Conservation (phyloP, 2,797 vertebrate genomes). For the Onychomys torridus region DNA sequence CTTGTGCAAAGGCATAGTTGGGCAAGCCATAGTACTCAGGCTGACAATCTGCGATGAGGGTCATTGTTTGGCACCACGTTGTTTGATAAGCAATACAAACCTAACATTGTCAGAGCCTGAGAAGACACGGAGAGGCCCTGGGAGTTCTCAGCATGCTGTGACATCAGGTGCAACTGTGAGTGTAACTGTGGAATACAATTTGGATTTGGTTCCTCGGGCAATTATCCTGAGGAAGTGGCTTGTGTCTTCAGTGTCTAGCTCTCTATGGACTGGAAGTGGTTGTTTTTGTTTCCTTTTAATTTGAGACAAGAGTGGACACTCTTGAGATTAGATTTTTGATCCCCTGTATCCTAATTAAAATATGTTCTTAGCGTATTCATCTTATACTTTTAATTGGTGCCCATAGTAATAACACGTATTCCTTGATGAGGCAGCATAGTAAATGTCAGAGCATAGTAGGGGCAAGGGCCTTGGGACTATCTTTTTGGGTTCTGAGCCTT, state of each 20-base stretch:
- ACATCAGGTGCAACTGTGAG: conserved; percentile 61
- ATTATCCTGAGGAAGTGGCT: background rate
- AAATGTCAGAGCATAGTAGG: background rate
- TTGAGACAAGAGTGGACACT: background rate
- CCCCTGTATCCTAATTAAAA: background rate
- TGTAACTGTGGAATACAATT: conserved; percentile 58
- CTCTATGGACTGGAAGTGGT: conserved; percentile 31
- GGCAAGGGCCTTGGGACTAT: background rate
- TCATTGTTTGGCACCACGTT: conserved; percentile 76
- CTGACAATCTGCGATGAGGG: conserved; percentile 76
- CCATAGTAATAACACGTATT: background rate
- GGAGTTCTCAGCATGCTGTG: conserved; percentile 71
- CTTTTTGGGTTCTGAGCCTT: conserved; percentile 5
- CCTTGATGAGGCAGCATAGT: background rate
- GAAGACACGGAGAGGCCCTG: conserved; percentile 71
- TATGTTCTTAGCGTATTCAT: background rate
- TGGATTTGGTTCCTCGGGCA: conserved; percentile 11
- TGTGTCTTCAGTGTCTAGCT: background rate
- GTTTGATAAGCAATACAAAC: conserved; percentile 66
- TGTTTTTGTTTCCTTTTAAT: conserved; percentile 41
- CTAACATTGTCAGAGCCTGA: conserved; percentile 74
- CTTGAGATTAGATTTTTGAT: background rate
- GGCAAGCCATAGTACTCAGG: conserved; percentile 71
- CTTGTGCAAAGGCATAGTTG: conserved; percentile 60
- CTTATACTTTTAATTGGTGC: background rate